Conservation (phyloP, 2,888 invertebrate genomes). For the Drosophila engyochracea region DNA sequence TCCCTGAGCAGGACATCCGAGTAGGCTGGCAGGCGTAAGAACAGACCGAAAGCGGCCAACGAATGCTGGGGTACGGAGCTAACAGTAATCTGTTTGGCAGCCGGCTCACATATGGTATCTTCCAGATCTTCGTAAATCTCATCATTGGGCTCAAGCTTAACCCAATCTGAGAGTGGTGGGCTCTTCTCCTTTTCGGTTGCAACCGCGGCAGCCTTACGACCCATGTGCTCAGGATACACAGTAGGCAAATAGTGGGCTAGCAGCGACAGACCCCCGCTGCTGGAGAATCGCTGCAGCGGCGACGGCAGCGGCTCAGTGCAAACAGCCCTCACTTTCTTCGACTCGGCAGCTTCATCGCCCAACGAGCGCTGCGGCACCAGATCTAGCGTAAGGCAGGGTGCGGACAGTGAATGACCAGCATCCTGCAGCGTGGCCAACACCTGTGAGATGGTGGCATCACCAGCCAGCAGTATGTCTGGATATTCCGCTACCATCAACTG, state of each 20-base stretch:
- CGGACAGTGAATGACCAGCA: conserved; percentile 86
- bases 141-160: conserved; percentile 87
- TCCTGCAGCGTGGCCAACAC: conserved; percentile 87
- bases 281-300: conserved; percentile 94
- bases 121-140: conserved; percentile 89
- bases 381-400: conserved; percentile 85
- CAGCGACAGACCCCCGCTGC: conserved; percentile 94
- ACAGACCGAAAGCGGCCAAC: conserved; percentile 94
- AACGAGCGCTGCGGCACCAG: conserved; percentile 66
- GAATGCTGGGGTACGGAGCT: conserved; percentile 95
- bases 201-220: conserved; percentile 86
- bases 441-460: conserved; percentile 87
- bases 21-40: conserved; percentile 95
- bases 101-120: conserved; percentile 86
- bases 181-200: conserved; percentile 84
- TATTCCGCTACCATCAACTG: conserved; percentile 85
- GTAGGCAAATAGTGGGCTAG: conserved; percentile 95
- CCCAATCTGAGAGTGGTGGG: conserved; percentile 84
- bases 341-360: conserved; percentile 47
- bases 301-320: conserved; percentile 84
- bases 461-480: conserved; percentile 86
- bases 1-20: conserved; percentile 95
- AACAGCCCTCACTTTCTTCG: conserved; percentile 76
- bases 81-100: conserved; percentile 86
- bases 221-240: conserved; percentile 92